Conservation (phyloP, 2,888 invertebrate species). For the Germaria angustata region DNA sequence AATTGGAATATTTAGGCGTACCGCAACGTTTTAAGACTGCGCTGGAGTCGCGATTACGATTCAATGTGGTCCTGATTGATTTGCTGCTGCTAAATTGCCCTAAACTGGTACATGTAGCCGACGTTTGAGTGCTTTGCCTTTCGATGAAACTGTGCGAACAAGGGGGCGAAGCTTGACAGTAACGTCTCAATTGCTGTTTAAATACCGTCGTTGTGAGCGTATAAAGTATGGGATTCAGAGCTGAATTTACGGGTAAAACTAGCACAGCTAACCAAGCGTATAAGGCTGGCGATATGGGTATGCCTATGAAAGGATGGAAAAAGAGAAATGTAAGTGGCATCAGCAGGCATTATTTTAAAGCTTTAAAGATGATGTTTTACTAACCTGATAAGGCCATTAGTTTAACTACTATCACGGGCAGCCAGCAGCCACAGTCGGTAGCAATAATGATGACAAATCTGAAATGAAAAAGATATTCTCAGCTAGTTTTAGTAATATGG, state of each 20-base stretch:
- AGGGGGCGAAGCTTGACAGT: constrained; percentile 73
- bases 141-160: constrained; percentile 72
- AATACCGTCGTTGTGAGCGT: constrained; percentile 83
- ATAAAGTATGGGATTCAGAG: constrained; percentile 83
- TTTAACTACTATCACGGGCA: constrained; percentile 83
- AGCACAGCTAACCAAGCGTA: constrained; percentile 84
- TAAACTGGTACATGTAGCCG: constrained; percentile 80
- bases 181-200: constrained; percentile 81
- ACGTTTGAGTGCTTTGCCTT: constrained; percentile 78
- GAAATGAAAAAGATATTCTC: neutral
- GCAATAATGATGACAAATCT: constrained; percentile 83
- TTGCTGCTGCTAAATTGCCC: constrained; percentile 77
- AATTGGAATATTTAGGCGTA: constrained; percentile 76
- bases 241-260: constrained; percentile 83
- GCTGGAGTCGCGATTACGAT: constrained; percentile 77
- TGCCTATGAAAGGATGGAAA: constrained; percentile 78
- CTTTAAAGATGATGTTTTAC: neutral
- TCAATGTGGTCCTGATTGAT: constrained; percentile 69
- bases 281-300: constrained; percentile 81
- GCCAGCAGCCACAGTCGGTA: constrained; percentile 84
- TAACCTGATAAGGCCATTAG: constrained; percentile 82
- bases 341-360: too few species aligned
- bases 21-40: constrained; percentile 72
- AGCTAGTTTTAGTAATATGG: too few species aligned
- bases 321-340: too few species aligned